Conservation (phyloP, 2,797 vertebrate genomes). For the Adrianichthys oophorus region DNA sequence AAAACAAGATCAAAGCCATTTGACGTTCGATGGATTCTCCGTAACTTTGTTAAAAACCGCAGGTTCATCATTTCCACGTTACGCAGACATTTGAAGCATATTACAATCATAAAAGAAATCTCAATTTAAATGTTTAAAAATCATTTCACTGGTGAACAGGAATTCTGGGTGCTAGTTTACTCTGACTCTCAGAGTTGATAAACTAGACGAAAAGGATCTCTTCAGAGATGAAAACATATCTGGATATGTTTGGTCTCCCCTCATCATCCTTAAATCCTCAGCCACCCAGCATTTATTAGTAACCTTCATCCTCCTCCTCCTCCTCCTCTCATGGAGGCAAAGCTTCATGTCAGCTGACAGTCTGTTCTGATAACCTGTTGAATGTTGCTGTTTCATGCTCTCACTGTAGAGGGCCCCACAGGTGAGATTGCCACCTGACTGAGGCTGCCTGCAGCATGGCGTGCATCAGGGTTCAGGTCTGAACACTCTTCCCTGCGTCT, state of each 20-base stretch:
- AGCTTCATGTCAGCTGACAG: constrained; percentile 35
- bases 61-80: no score
- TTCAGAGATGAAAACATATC: no score
- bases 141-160: no score
- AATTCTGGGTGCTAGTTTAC: no score
- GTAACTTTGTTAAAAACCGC: background rate
- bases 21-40: background rate
- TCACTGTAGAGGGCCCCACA: constrained; percentile 73
- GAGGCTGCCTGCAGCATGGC: constrained; percentile 24
- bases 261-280: background rate
- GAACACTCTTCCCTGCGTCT: background rate
- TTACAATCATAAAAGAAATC: no score
- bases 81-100: no score
- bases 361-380: constrained; percentile 60
- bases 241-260: no score
- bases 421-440: constrained; percentile 64
- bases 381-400: constrained; percentile 73
- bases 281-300: constrained; percentile 18
- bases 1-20: background rate
- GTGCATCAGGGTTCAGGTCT: constrained; percentile 9
- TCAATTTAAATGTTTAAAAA: no score
- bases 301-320: constrained; percentile 10
- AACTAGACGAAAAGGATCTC: no score
- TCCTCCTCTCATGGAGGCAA: constrained; percentile 1
- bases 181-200: no score